Evolutionary conservation across 2,113 vertebrate species (phyloP).

Genomic region (Oreocharis arfaki): DNA sequence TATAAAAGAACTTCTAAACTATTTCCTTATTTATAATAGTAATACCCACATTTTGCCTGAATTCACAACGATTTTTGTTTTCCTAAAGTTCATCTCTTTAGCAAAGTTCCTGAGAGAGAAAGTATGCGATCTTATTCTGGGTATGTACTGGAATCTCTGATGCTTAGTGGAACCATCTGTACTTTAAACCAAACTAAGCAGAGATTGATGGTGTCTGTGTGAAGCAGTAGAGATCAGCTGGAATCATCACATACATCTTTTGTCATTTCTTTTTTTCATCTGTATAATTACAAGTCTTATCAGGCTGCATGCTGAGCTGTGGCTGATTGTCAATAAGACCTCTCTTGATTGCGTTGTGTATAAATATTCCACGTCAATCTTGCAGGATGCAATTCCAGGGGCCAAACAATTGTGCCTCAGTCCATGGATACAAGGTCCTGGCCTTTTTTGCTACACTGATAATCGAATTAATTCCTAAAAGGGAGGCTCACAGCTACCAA

Average conservation of each 20-base stretch:
- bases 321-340: constrained; percentile 38
- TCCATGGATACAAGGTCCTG: not conserved
- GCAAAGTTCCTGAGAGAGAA: not conserved
- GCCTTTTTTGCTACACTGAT: not conserved
- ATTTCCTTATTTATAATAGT: not conserved
- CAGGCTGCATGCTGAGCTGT: constrained; percentile 21
- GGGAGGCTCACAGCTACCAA: not conserved
- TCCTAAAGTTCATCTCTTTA: not conserved
- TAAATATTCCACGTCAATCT: constrained; percentile 23
- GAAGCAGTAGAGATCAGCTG: not conserved
- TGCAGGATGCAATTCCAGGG: not conserved
- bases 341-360: constrained; percentile 21
- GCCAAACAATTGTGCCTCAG: not conserved
- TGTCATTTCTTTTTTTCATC: not conserved
- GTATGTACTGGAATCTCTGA: not conserved
- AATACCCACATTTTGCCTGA: not conserved
- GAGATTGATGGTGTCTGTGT: not conserved
- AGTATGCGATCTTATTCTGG: not conserved
- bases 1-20: not conserved
- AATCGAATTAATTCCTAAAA: not conserved
- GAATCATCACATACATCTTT: not conserved
- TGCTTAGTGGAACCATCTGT: not conserved
- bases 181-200: not conserved
- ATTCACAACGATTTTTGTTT: not conserved
- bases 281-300: constrained; percentile 14